Percentiles rank a stretch among this genome's conserved stretches.
Conservation (phyloP, 2,888 invertebrate species). For the Helobdella robusta region DNA sequence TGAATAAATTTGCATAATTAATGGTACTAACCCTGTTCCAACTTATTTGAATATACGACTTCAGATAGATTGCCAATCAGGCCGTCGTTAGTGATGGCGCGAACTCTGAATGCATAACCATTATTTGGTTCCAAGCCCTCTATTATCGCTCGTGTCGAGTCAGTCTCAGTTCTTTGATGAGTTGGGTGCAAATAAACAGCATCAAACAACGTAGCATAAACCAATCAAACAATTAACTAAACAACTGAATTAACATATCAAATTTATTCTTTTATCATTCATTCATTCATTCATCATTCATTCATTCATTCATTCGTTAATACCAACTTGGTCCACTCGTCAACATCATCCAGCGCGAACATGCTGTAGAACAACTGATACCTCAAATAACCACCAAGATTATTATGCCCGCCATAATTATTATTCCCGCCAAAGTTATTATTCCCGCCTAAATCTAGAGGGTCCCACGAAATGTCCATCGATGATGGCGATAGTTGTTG, state of each 20-base stretch:
- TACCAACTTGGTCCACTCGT: conserved; percentile 39
- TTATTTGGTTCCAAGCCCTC: conserved; percentile 39
- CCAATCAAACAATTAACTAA: no score
- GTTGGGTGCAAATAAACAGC: conserved; percentile 42
- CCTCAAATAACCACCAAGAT: conserved; percentile 32
- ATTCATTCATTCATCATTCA: no score
- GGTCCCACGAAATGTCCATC: conserved; percentile 62
- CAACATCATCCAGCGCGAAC: conserved; percentile 41
- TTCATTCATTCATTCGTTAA: no score
- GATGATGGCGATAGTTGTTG: conserved; percentile 85
- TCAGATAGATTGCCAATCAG: conserved; percentile 45
- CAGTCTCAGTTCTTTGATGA: conserved; percentile 40
- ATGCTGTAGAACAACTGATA: conserved; percentile 46
- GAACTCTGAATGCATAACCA: conserved; percentile 43
- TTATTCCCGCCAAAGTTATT: conserved; percentile 37
- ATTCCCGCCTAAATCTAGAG: conserved; percentile 59
- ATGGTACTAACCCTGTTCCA: conserved; percentile 16
- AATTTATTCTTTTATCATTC: no score
- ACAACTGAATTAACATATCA: no score
- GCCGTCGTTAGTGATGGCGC: conserved; percentile 42
- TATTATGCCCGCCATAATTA: background rate
- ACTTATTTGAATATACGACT: conserved; percentile 28
- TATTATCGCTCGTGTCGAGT: conserved; percentile 41
- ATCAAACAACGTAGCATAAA: conserved; percentile 33
- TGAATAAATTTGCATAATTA: background rate